phyloP scores from a whole-genome alignment of 1,140 invertebrate genomes.

The Marisa cornuarietis region DNA sequence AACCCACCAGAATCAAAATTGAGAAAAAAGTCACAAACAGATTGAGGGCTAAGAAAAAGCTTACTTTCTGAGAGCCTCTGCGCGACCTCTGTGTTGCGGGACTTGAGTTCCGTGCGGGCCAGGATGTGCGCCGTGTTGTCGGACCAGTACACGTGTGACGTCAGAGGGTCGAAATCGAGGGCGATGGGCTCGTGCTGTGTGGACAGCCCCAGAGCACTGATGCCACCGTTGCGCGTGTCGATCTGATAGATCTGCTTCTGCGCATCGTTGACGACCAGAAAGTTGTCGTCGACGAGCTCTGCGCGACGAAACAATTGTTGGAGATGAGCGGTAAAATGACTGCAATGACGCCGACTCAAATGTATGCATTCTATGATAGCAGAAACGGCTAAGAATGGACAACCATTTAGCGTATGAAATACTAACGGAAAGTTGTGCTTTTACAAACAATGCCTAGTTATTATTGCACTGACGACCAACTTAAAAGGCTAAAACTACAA shows the following conservation, averaged over 20 bases:
- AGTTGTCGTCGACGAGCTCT: constrained; percentile 39
- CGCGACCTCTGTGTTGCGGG: constrained; percentile 68
- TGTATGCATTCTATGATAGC: no score
- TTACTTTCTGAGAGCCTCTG: constrained; percentile 72
- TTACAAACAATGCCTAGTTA: no score
- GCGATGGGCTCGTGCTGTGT: constrained; percentile 45
- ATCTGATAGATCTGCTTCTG: constrained; percentile 51
- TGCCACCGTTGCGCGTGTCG: constrained; percentile 21
- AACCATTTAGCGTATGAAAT: no score
- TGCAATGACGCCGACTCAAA: no score
- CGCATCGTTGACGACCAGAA: constrained; percentile 50
- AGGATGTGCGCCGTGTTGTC: constrained; percentile 52
- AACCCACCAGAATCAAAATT: no score
- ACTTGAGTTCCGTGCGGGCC: constrained; percentile 38
- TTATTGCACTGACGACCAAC: no score
- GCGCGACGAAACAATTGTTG: no score
- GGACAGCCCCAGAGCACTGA: constrained; percentile 32
- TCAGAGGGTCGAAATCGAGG: constrained; percentile 36
- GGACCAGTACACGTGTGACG: constrained; percentile 46
- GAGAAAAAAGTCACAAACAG: no score
- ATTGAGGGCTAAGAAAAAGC: not conserved
- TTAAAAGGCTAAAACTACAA: no score
- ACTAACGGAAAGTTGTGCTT: no score
- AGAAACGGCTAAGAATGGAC: no score
- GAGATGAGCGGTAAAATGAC: no score